These are phyloP conservation scores for Halesus radiatus DNA, from an alignment of 1,140 invertebrate species.

Conservation along the genomic window DNA sequence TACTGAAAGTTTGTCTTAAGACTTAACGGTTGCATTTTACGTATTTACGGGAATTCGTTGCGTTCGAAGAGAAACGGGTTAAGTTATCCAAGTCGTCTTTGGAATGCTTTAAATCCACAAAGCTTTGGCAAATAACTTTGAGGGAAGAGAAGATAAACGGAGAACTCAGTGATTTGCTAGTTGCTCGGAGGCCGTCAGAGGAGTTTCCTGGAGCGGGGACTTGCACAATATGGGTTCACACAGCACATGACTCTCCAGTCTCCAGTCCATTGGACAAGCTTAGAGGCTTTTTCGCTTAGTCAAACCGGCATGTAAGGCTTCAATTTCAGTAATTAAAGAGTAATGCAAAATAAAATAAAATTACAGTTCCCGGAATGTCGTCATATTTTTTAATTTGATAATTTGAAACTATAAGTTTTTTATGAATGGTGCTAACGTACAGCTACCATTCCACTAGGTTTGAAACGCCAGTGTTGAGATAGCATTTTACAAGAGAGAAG, in stretches of 20 bases:
- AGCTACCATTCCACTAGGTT: no score
- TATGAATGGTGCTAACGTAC: no score
- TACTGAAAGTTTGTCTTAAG: conserved; percentile 12
- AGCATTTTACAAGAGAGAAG: no score
- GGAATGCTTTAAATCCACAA: conserved; percentile 54
- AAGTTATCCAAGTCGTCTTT: conserved; percentile 40
- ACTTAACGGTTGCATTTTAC: conserved; percentile 18
- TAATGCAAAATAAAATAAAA: no score
- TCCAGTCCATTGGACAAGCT: neutral
- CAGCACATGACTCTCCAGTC: neutral
- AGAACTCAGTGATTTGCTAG: conserved; percentile 48
- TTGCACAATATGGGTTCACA: neutral
- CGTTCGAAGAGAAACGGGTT: conserved; percentile 36
- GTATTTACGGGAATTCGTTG: conserved; percentile 30
- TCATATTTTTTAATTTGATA: no score
- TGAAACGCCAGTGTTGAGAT: no score
- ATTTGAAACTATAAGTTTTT: no score
- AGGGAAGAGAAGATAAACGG: conserved; percentile 48
- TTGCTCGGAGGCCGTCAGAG: conserved; percentile 7
- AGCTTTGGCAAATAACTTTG: conserved; percentile 53
- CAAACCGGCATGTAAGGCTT: no score
- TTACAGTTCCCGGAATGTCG: no score
- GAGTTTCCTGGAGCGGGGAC: neutral
- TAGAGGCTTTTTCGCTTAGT: no score
- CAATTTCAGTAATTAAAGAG: no score